These are phyloP conservation scores for Enchytraeus crypticus DNA, from an alignment of 2,888 invertebrate genomes.

Conservation along the genomic window DNA sequence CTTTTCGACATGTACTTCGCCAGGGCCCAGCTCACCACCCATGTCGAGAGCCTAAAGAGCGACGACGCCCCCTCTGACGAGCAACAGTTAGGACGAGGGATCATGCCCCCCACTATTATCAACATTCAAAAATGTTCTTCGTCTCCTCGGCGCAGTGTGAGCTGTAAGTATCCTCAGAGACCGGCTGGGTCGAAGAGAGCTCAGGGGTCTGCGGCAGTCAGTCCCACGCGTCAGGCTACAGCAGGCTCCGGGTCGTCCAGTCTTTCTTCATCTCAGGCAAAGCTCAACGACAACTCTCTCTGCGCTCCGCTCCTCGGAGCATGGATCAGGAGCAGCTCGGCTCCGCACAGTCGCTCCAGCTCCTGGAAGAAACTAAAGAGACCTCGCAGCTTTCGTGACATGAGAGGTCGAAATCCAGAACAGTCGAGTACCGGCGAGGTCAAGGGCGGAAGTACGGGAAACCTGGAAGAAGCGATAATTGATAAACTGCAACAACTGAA, in stretches of 20 bases:
- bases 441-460: slow-evolving; percentile 6
- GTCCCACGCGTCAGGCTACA: background rate
- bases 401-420: background rate
- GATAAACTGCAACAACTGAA: slow-evolving; percentile 21
- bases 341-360: slow-evolving; percentile 35
- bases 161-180: background rate
- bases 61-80: background rate
- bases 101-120: background rate
- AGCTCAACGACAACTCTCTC: background rate
- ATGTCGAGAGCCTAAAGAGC: background rate
- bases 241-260: background rate
- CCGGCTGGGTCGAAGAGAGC: background rate
- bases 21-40: background rate
- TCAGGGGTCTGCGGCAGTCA: background rate
- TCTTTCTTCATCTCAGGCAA: background rate
- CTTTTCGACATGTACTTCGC: slow-evolving; percentile 5
- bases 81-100: background rate
- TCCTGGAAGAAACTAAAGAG: slow-evolving; percentile 37
- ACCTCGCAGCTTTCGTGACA: slow-evolving; percentile 23
- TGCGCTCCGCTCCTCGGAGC: slow-evolving; percentile 6
- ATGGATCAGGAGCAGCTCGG: slow-evolving; percentile 19
- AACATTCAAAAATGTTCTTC: background rate
- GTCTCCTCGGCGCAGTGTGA: background rate
- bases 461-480: slow-evolving; percentile 22
- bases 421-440: background rate